These are phyloP conservation scores for Sarcophaga peregrina DNA, from an alignment of 1,140 invertebrate species.

Conservation along the genomic window DNA sequence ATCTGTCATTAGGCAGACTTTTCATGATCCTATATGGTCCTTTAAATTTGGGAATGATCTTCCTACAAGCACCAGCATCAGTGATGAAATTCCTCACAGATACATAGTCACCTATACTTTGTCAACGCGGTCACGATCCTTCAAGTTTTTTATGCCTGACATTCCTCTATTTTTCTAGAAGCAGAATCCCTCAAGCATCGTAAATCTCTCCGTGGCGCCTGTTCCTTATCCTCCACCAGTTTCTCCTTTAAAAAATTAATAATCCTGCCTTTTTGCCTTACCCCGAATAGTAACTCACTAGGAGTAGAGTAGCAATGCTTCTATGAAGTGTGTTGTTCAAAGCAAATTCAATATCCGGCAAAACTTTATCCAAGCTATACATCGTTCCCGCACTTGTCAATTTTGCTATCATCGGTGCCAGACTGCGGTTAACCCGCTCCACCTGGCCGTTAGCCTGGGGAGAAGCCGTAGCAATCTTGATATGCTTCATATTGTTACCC, in stretches of 20 bases:
- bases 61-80: neutral
- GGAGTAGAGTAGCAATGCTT: neutral
- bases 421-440: neutral
- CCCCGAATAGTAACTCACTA: constrained; percentile 29
- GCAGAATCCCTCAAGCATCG: neutral
- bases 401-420: neutral
- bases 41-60: neutral
- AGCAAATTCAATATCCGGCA: constrained; percentile 28
- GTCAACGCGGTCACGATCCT: no score
- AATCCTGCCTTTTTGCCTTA: constrained; percentile 14
- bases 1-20: no score
- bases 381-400: neutral
- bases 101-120: constrained; percentile 2
- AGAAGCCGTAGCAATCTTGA: constrained; percentile 44
- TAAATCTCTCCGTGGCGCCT: neutral
- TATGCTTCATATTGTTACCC: constrained; percentile 46
- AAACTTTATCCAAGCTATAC: neutral
- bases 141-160: no score
- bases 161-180: neutral
- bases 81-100: neutral
- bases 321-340: constrained; percentile 31
- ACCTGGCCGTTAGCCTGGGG: neutral
- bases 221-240: neutral
- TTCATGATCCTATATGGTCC: no score
- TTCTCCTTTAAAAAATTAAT: neutral